These are phyloP conservation scores for Druon quercuslanigerum DNA, from an alignment of 1,140 invertebrate genomes.

Conservation along the genomic window DNA sequence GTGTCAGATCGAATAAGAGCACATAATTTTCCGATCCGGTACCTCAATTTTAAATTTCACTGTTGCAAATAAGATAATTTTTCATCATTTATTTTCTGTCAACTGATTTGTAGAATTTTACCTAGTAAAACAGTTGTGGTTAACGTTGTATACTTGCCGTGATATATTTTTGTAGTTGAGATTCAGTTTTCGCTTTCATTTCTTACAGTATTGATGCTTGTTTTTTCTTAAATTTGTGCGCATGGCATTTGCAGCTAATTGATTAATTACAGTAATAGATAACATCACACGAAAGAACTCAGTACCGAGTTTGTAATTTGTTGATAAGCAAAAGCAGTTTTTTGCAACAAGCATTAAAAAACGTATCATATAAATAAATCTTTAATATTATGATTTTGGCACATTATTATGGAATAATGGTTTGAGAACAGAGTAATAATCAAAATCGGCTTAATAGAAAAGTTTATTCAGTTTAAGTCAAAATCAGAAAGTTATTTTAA, in stretches of 20 bases:
- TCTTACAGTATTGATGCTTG: constrained; percentile 65
- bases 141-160: constrained; percentile 31
- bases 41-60: neutral
- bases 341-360: neutral
- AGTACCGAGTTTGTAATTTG: neutral
- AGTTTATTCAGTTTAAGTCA: too few relatives aligned
- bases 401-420: too few relatives aligned
- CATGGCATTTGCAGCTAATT: constrained; percentile 70
- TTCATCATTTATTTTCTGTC: neutral
- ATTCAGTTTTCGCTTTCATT: constrained; percentile 46
- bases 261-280: constrained; percentile 42
- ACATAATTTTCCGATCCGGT: too few relatives aligned
- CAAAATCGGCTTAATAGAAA: too few relatives aligned
- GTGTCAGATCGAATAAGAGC: too few relatives aligned
- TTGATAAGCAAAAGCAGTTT: neutral
- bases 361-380: too few relatives aligned
- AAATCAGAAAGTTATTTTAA: too few relatives aligned
- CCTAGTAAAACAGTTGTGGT: neutral
- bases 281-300: constrained; percentile 52
- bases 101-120: neutral
- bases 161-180: constrained; percentile 41
- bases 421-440: too few relatives aligned
- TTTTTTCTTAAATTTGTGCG: constrained; percentile 66
- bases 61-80: neutral
- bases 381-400: too few relatives aligned